Base-by-base conservation (phyloP, 2,888 invertebrate genomes). In the Chymomyza amoena region DNA sequence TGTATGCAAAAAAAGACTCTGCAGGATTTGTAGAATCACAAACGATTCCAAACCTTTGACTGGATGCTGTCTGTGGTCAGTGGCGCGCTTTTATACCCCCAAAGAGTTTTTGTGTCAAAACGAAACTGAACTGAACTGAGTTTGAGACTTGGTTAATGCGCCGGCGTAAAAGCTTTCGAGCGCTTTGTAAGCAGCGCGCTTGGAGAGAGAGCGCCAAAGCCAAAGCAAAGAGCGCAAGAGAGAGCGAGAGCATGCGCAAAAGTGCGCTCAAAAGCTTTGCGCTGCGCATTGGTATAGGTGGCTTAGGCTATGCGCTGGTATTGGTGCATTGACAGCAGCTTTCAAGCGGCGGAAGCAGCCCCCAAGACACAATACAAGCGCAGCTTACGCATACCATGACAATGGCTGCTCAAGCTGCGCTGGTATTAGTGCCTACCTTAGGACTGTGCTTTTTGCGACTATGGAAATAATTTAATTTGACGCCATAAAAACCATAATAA, bases 31-130 rank as follows among this genome's bases (percentile, higher is more conserved):
- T 90, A 90, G 91, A 91, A 91, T 88, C 91, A 89, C 88, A 81
- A 75, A 80, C 90, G 91, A 92, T 91, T 92, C 92, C 91, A 91
- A 91, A 91, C 91, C 91, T 91, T 91, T 91, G 90, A 92, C 92
- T 92, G 92, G 92, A 92, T 92, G 92, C 92, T 92, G 92, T 91
- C 90, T 90, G 86, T 87, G 91, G 89, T 89, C 90, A 90, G 91
- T 89, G 89, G 89, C 89, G 90, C 89, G 91, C 92, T 92, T 92
- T 91, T 92, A 92, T 92, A 92, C 91, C 84, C 89, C 84, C 78
- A 85, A 89, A 83, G 86, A 87, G 89, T 87, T 89, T 89, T 86
- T 88, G 85, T 85, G 87, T 75, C 81, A 83, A 79, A 78, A 83
- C 83, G 87, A 88, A 84, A 89, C 78, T 83, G 77, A 78, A 77